phyloP scores from a whole-genome alignment of 2,888 invertebrate genomes.

The Lithophane leautieri region DNA sequence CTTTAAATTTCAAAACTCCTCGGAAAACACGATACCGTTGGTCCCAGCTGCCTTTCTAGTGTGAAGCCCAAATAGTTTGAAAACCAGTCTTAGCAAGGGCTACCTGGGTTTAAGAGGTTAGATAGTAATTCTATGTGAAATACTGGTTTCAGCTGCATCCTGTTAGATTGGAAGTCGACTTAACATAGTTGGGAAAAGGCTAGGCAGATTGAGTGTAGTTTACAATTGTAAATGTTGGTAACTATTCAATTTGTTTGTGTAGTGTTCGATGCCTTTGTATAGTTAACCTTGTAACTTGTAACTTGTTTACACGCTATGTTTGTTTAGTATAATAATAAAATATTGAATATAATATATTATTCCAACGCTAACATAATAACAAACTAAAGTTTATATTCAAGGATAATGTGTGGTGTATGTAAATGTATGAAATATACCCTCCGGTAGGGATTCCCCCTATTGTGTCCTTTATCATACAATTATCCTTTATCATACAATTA shows the following conservation, averaged over 20 bases:
- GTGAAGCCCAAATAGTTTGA: background rate
- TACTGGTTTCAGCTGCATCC: too few relatives aligned
- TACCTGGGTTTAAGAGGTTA: background rate
- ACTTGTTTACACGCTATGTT: too few relatives aligned
- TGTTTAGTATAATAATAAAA: background rate
- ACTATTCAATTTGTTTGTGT: background rate
- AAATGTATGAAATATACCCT: slow-evolving; percentile 38
- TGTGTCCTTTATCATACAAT: slow-evolving; percentile 10
- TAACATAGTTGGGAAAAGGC: too few relatives aligned
- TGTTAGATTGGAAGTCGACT: too few relatives aligned
- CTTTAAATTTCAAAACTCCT: background rate
- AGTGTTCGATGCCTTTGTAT: background rate
- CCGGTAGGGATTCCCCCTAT: slow-evolving; percentile 13
- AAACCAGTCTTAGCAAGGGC: background rate
- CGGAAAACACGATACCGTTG: background rate
- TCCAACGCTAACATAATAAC: slow-evolving; percentile 5
- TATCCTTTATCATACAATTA: slow-evolving; percentile 13
- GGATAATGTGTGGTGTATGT: slow-evolving; percentile 37
- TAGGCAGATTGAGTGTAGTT: too few relatives aligned
- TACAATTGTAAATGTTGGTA: background rate
- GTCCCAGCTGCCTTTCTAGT: too few relatives aligned
- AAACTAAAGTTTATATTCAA: slow-evolving; percentile 25
- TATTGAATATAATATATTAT: background rate
- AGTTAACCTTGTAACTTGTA: too few relatives aligned
- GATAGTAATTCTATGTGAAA: background rate